Evolutionary conservation across 1,140 invertebrate species (phyloP), one percentile per base, ranked within the genome.

Genomic region (Euura lappo): DNA sequence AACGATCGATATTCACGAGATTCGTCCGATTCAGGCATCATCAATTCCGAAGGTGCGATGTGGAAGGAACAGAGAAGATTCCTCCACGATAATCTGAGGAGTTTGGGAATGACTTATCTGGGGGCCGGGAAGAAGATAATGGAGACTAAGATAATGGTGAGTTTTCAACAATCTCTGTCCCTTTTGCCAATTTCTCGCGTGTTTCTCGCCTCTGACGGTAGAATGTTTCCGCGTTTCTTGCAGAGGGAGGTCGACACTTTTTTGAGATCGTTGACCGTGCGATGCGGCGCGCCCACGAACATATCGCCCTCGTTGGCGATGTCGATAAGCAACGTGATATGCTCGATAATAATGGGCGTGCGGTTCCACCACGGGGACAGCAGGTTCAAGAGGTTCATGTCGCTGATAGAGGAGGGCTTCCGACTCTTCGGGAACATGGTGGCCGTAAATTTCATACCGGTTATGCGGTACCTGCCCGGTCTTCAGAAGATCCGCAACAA

Each of bases 31-130:
- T 44, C 89, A 97, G 97, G 97, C 79, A 93, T 98, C 74, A 92
- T 98, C 77, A 97, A 97, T 84, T 94, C 94, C 72, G 94, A 96
- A 75, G 97, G 97, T 69, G 91, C 93, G 72, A 87, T 98, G 78
- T 99, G 97, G 97, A 95, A 96, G 83, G 94, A 95, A 76, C 96
- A 98, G 83, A 89, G 97, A 70, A 91, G 93, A 74, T 99, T 98
- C 88, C 89, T 98, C 10, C 95, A 98, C 79, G 93, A 95, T 74
- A 93, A 95, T 72, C 89, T 99, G 2, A 89, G 96, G 45, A 92
- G 94, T 78, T 97, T 99, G 77, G 97, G 98, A 8, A 96, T 97
- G 93, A 96, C 94, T 71, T 93, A 93, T 81, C 90, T 94, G 85
- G 94, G 93, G 45, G 90, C 90, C 66, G 94, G 94, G 45, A 94